Evolutionary conservation across 2,113 vertebrate species (phyloP), one percentile per base, ranked within the genome.

Genomic region (Lycocorax pyrrhopterus): DNA sequence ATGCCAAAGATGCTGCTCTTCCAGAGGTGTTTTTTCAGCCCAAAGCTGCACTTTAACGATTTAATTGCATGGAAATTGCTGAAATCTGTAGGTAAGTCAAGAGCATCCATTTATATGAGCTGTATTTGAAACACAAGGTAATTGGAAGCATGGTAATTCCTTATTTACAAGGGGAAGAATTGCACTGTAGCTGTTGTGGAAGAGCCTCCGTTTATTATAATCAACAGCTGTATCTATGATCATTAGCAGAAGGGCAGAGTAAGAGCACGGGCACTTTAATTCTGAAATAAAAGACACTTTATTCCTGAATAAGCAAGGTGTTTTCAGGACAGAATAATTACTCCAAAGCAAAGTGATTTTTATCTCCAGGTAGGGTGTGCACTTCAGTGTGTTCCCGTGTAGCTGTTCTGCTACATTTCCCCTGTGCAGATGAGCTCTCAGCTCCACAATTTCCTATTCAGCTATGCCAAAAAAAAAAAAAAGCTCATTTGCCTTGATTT

Each of bases 1-100:
- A 13, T 4, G 33, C 71, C 68, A 52, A 67, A 86, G 16, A 52
- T 3, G 0, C 11, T 39, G 20, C 68, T 90, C 3, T 52, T 84
- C 56, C 56, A 59, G 47, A 87, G 27, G 35, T 49, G 30, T 39
- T 84, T 84, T 43, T 82, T 49, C 86, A 87, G 35, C 76, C 56
- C 52, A 15, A 84, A 93, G 56, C 84, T 81, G 32, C 44, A 47
- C 7, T 1, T 75, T 59, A 92, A 89, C 0, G 2, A 68, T 37
- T 95, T 94, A 91, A 89, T 94, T 91, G 89, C 60, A 13, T 39
- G 56, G 35, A 72, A 90, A 84, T 55, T 29, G 80, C 80, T 84
- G 68, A 86, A 78, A 67, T 67, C 69, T 64, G 17, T 33, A 56
- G 52, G 41, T 87, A 27, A 72, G 53, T 72, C 51, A 64, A 44